These are phyloP conservation scores for Torymus auratus DNA, from an alignment of 2,888 invertebrate species.

Conservation along the genomic window DNA sequence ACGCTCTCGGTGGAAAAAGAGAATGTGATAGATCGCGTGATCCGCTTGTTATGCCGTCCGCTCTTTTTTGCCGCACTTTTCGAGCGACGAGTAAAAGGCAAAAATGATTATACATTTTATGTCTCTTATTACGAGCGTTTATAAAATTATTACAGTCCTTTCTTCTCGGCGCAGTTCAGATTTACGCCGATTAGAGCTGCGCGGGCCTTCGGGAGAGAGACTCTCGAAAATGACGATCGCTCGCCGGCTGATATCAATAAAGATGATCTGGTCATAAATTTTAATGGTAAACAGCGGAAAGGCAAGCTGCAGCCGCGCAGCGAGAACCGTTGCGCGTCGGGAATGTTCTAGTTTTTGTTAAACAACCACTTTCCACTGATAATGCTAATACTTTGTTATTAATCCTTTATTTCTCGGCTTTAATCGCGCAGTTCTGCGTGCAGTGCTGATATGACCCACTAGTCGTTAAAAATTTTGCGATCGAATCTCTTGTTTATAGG, in stretches of 20 bases:
- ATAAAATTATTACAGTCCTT: conserved; percentile 42
- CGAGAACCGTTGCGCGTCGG: background rate
- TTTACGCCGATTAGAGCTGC: background rate
- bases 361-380: background rate
- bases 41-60: conserved; percentile 29
- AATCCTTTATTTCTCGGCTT: conserved; percentile 9
- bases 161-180: background rate
- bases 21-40: conserved; percentile 44
- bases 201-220: background rate
- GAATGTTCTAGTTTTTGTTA: conserved; percentile 22
- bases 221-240: conserved; percentile 15
- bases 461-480: conserved; percentile 36
- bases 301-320: too few species aligned
- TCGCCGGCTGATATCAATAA: conserved; percentile 27
- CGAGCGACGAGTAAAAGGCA: background rate
- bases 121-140: conserved; percentile 42
- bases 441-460: background rate
- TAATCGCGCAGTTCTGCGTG: conserved; percentile 12
- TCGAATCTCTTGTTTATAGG: conserved; percentile 35
- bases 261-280: conserved; percentile 32
- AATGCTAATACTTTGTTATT: conserved; percentile 13
- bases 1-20: conserved; percentile 3
- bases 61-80: conserved; percentile 26
- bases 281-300: conserved; percentile 17
- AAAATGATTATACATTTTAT: conserved; percentile 50